Percentiles rank a stretch among this genome's conserved stretches.
Conservation (phyloP, 2,888 invertebrate species). For the Xylota sylvarum region DNA sequence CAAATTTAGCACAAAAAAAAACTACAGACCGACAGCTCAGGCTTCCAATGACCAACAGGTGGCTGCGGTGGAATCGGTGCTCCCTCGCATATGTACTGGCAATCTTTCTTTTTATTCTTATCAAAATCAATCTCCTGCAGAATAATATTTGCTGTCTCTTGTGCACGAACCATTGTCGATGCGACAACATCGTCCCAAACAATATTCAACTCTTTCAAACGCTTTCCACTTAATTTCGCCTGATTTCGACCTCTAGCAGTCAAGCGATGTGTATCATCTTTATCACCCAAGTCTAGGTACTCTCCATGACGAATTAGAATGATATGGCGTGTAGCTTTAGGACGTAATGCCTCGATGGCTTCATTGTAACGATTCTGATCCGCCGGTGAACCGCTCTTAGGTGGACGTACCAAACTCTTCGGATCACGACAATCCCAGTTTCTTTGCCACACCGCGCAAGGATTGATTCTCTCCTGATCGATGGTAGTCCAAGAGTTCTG, state of each 20-base stretch:
- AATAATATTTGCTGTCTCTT: conserved; percentile 95
- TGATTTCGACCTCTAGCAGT: conserved; percentile 94
- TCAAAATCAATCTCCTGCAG: conserved; percentile 88
- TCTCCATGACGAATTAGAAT: conserved; percentile 98
- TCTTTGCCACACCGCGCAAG: conserved; percentile 90
- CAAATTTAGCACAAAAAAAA: conserved; percentile 27
- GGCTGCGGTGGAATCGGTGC: conserved; percentile 98
- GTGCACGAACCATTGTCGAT: conserved; percentile 97
- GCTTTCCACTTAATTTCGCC: conserved; percentile 93
- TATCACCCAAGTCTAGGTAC: conserved; percentile 91
- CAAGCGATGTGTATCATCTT: conserved; percentile 90
- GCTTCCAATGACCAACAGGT: conserved; percentile 94
- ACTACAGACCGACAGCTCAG: conserved; percentile 89
- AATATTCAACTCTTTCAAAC: conserved; percentile 91
- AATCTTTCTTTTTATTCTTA: conserved; percentile 87
- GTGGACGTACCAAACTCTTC: conserved; percentile 88
- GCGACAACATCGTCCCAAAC: conserved; percentile 92
- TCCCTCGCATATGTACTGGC: conserved; percentile 94
- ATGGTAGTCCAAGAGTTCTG: conserved; percentile 89
- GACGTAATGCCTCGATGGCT: conserved; percentile 87
- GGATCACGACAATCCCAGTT: conserved; percentile 97
- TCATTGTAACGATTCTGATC: conserved; percentile 90
- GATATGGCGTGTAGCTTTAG: conserved; percentile 89
- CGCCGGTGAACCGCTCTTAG: conserved; percentile 85
- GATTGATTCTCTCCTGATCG: conserved; percentile 77